phyloP scores from a whole-genome alignment of 2,888 invertebrate genomes.

The Acrobasis suavella region DNA sequence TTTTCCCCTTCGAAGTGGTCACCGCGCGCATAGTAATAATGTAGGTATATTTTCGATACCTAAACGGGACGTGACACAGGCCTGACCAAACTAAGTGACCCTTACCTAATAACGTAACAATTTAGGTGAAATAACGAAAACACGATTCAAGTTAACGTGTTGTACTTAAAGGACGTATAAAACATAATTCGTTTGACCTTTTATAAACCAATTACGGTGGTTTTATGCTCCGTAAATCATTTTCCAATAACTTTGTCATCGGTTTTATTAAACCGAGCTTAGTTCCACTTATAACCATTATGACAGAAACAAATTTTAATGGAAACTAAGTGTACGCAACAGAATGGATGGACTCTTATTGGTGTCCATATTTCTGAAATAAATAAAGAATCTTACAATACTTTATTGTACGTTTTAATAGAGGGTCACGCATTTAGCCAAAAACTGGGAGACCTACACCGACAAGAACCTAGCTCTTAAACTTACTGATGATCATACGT shows the following conservation, averaged over 20 bases:
- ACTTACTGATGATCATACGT: too few species aligned
- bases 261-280: neutral
- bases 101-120: neutral
- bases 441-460: too few species aligned
- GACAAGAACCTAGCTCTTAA: too few species aligned
- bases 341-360: too few species aligned
- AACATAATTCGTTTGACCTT: slow-evolving; percentile 14
- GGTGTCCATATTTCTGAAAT: too few species aligned
- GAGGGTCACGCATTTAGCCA: too few species aligned
- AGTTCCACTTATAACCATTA: slow-evolving; percentile 2
- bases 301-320: neutral
- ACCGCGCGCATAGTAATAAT: too few species aligned
- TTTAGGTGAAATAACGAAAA: neutral
- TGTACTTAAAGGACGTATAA: slow-evolving; percentile 1
- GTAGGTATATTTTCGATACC: too few species aligned
- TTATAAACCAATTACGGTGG: slow-evolving; percentile 2
- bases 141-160: neutral
- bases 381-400: too few species aligned
- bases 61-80: too few species aligned
- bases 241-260: neutral
- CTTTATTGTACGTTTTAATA: too few species aligned
- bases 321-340: neutral
- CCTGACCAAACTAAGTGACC: neutral
- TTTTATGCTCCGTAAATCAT: slow-evolving; percentile 7
- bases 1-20: too few species aligned